phyloP scores from a whole-genome alignment of 2,888 invertebrate genomes.

The Dynastes maya region DNA sequence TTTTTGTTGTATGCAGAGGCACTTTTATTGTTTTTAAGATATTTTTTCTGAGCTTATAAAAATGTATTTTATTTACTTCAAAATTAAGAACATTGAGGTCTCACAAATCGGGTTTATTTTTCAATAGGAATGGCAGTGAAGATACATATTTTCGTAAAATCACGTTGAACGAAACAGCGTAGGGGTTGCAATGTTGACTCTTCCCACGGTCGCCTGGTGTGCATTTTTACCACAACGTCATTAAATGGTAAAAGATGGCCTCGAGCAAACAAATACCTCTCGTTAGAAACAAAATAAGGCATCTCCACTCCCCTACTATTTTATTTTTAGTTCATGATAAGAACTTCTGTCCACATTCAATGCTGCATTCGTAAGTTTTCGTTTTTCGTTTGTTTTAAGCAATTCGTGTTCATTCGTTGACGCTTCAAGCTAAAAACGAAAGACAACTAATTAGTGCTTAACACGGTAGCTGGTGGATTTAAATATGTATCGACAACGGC shows the following conservation, averaged over 20 bases:
- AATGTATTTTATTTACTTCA: no score
- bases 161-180: conserved; percentile 19
- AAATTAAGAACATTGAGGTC: no score
- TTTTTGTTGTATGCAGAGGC: no score
- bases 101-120: no score
- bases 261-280: conserved; percentile 36
- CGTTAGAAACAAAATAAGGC: conserved; percentile 40
- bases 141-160: conserved; percentile 23
- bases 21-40: no score
- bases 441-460: conserved; percentile 26
- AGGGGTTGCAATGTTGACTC: conserved; percentile 54
- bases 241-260: conserved; percentile 44
- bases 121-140: no score
- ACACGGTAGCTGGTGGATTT: conserved; percentile 20
- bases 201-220: conserved; percentile 51
- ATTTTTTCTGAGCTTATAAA: no score
- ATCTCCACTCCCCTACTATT: conserved; percentile 19
- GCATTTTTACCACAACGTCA: conserved; percentile 46
- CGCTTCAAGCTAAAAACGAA: conserved; percentile 6
- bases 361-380: not conserved
- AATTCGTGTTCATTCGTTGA: conserved; percentile 22
- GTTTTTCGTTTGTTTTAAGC: conserved; percentile 27
- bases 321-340: conserved; percentile 34
- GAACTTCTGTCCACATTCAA: conserved; percentile 35
- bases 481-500: conserved; percentile 21